Evolutionary conservation across 1,140 invertebrate species (phyloP), one percentile per base, ranked within the genome.

Genomic region (Caligus rogercresseyi): DNA sequence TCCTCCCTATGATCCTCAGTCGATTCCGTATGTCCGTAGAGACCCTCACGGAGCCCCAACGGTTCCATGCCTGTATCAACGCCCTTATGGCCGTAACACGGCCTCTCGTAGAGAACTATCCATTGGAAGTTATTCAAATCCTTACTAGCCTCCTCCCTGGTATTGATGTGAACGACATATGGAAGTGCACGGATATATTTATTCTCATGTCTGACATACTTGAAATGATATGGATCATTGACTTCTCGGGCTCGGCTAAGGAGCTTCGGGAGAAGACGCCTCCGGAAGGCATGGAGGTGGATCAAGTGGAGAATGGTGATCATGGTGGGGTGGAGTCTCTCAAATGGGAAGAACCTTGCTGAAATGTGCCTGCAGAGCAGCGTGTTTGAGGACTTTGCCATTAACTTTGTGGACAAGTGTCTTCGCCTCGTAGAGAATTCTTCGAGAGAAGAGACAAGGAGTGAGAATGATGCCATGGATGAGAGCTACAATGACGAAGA

Each of bases 1-100:
- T 95, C 4, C 80, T 94, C 43, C 88, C 89, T 4, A 78, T 83
- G 53, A 73, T 93, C 15, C 70, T 96, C 25, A 87, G 94, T 67
- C 81, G 76, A 78, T 51, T 63, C 2, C 14, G 20, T 15, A 11
- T 23, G 14, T 51, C 61, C 21, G 18, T 51, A 1, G 52, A 63
- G 24, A 21, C 61, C 2, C 53, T 63, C 14, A 63, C 61, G 1
- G 61, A 63, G 25, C 61, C 61, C 4, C 61, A 63, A 20, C 51
- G 61, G 11, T 63, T 63, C 53, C 43, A 52, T 14, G 61, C 52
- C 1, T 63, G 61, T 16, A 55, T 63, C 15, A 19, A 25, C 1
- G 25, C 61, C 14, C 52, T 63, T n/a, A 23, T 24, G 3, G 52
- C 61, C 1, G 52, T 24, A 18, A 20, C 61, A 7, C n/a, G 61